Base-by-base conservation (phyloP, 2,888 invertebrate species). In the Chirona hameri region DNA sequence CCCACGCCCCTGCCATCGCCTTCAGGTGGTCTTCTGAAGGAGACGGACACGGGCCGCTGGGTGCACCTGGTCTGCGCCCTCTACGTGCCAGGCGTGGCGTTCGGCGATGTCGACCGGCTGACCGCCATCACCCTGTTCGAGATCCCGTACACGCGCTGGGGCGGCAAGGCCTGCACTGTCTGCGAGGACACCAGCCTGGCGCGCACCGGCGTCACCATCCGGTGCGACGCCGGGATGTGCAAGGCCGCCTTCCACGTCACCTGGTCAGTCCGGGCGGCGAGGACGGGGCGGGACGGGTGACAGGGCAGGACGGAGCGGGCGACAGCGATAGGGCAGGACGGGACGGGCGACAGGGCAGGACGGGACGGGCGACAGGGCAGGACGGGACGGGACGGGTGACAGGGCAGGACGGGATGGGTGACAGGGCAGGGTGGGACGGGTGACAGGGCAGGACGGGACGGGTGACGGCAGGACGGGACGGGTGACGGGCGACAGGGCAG, bases 151-250 rank as follows among this genome's bases (percentile, higher is more conserved):
- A 94, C 93, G 82, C 94, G 95, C 86, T 99, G 98, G 96, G 99
- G 99, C 65, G 93, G 95, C 15, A 95, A 96, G 87, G 92, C 93
- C 18, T 99, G 99, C 87, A 93, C 93, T 14, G 89, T 97, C 21
- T 99, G 99, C 88, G 93, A 93, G 84, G 97, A 98, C 88, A 92
- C 93, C 7, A 90, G 95, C 72, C 93, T 94, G 86, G 93, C 96
- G 15, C 91, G 97, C 52, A 96, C 97, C 0, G 99, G 99, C 3
- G 96, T 99, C 24, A 96, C 96, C 87, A 96, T 99, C 82, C 94
- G 95, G 84, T 99, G 99, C 89, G 99, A 99, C 89, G 99, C 99
- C 18, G 99, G 99, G 48, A 94, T 99, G 92, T 99, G 99, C 90
- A 93, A 96, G 87, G 96, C 95, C 0, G 97, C 95, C 90, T 98